These are phyloP conservation scores for Coelinius sp. DNA, from an alignment of 2,888 invertebrate species.

Conservation along the genomic window DNA sequence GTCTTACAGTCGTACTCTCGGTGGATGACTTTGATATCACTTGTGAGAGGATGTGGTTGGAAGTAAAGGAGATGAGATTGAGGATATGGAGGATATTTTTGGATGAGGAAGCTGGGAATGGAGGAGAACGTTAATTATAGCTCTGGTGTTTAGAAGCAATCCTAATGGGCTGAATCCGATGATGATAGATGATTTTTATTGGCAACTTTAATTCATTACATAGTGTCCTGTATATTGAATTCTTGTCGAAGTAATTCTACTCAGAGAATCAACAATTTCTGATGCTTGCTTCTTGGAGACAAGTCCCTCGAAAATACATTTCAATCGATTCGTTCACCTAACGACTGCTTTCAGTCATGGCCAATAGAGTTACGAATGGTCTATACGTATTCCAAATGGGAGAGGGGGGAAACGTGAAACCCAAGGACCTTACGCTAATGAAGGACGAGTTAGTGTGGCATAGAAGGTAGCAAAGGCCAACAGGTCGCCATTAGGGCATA, in stretches of 20 bases:
- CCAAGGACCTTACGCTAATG: conserved; percentile 17
- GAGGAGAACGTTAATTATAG: not conserved
- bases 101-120: not conserved
- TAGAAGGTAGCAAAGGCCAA: conserved; percentile 63
- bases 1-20: conserved; percentile 51
- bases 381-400: conserved; percentile 6
- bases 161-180: not conserved
- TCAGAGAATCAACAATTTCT: not conserved
- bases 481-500: conserved; percentile 69
- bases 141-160: not conserved
- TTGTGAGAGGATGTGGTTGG: conserved; percentile 32
- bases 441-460: conserved; percentile 20
- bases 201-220: not conserved
- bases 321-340: conserved; percentile 15
- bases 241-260: not conserved
- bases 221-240: not conserved
- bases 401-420: conserved; percentile 15
- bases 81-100: not conserved
- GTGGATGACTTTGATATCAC: conserved; percentile 47
- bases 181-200: not conserved
- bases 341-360: conserved; percentile 23
- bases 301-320: not conserved
- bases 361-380: conserved; percentile 7
- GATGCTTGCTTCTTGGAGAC: not conserved
- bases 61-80: not conserved